phyloP scores from a whole-genome alignment of 2,888 invertebrate species.

The Tachystola acroxantha region DNA sequence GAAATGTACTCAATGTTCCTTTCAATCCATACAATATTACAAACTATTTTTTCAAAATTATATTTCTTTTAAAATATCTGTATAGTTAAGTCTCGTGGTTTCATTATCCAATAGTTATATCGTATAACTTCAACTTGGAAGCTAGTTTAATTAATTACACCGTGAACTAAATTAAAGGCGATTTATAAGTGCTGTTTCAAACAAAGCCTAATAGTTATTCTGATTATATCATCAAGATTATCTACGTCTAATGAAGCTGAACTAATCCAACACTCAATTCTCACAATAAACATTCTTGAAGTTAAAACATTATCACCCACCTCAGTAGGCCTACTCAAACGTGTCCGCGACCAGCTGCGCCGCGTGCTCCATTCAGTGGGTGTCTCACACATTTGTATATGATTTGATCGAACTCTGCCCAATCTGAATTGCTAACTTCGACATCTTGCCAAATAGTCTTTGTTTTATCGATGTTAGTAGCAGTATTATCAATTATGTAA shows the following conservation, averaged over 20 bases:
- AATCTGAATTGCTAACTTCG: constrained; percentile 35
- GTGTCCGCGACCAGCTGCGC: constrained; percentile 37
- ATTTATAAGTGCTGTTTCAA: no score
- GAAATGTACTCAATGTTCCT: no score
- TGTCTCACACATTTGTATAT: constrained; percentile 32
- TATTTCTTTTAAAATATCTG: no score
- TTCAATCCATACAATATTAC: no score
- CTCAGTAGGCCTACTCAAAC: constrained; percentile 43
- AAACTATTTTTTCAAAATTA: no score
- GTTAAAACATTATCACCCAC: constrained; percentile 42
- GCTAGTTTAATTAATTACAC: no score
- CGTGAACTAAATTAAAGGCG: no score
- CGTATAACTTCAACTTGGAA: no score
- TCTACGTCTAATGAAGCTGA: constrained; percentile 15
- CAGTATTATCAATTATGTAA: constrained; percentile 6
- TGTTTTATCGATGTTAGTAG: constrained; percentile 16
- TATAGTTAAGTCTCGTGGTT: no score
- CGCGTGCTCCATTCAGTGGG: constrained; percentile 35
- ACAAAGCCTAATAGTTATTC: not conserved
- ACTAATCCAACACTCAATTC: constrained; percentile 21
- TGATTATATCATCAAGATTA: constrained; percentile 5
- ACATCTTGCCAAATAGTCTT: constrained; percentile 18
- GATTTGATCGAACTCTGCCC: constrained; percentile 41
- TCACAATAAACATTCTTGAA: constrained; percentile 30
- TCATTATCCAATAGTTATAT: no score